Conservation (phyloP, 2,113 vertebrate species). For the Talpa occidentalis region DNA sequence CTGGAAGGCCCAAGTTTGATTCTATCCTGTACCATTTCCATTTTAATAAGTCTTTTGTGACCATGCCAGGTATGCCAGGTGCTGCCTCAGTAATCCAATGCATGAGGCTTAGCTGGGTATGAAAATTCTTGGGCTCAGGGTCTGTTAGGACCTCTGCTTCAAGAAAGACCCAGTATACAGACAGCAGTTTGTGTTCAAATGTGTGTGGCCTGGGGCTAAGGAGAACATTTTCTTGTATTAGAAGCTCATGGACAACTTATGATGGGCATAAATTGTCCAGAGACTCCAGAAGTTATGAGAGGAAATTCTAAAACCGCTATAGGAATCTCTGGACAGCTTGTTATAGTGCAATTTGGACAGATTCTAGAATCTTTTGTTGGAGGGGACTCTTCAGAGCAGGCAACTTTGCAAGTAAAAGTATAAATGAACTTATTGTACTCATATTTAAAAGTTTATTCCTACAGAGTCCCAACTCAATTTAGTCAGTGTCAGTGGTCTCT, state of each 20-base stretch:
- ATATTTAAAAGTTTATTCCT: not conserved
- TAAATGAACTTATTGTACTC: not conserved
- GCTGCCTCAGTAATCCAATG: not conserved
- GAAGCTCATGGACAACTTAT: not conserved
- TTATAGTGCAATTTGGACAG: not conserved
- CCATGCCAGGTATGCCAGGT: not conserved
- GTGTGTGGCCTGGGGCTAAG: not conserved
- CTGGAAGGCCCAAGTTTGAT: not conserved
- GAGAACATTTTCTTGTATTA: not conserved
- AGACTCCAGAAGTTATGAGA: not conserved
- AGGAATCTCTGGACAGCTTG: not conserved
- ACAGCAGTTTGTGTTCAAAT: not conserved
- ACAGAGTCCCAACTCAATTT: not conserved
- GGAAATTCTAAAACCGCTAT: not conserved
- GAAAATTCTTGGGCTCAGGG: not conserved
- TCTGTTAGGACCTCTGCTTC: not conserved
- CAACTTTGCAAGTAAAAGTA: not conserved
- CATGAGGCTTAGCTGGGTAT: not conserved
- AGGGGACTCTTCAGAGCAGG: not conserved
- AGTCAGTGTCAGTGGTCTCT: not conserved
- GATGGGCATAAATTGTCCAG: no score
- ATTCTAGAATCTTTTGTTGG: not conserved
- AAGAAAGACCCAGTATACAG: not conserved
- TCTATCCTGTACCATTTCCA: not conserved
- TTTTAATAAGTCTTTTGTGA: not conserved